phyloP scores from a whole-genome alignment of 2,888 invertebrate genomes.

The Eilema caniola region DNA sequence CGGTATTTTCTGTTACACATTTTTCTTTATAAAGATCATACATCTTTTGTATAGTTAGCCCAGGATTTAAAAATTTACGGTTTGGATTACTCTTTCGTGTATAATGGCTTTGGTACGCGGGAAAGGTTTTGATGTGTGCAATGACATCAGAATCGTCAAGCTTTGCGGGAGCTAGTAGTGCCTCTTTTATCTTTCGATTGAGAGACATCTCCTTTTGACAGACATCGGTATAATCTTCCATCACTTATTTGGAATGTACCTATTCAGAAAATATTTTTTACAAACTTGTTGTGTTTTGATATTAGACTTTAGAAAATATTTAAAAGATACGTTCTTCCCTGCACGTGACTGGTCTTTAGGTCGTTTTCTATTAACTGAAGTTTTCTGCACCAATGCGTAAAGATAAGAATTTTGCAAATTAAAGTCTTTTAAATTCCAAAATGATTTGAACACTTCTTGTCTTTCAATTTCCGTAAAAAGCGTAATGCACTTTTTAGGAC shows the following conservation, averaged over 20 bases:
- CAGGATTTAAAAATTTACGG: slow-evolving; percentile 45
- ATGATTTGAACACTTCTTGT: too few species aligned
- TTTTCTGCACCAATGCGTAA: too few species aligned
- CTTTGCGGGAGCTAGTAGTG: slow-evolving; percentile 43
- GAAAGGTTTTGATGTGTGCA: slow-evolving; percentile 46
- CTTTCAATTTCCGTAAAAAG: too few species aligned
- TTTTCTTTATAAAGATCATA: slow-evolving; percentile 45
- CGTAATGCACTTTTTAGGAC: too few species aligned
- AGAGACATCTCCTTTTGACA: slow-evolving; percentile 36
- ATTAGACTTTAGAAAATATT: too few species aligned
- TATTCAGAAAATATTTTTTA: slow-evolving; percentile 19
- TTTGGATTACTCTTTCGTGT: slow-evolving; percentile 45
- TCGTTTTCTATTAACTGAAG: too few species aligned
- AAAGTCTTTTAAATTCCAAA: too few species aligned
- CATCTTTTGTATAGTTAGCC: slow-evolving; percentile 35
- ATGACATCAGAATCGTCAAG: slow-evolving; percentile 31
- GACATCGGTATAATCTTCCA: slow-evolving; percentile 40
- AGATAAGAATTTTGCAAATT: too few species aligned
- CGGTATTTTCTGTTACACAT: slow-evolving; percentile 26
- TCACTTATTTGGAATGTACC: slow-evolving; percentile 27
- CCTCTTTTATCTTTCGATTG: slow-evolving; percentile 41
- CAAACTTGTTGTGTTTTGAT: too few species aligned
- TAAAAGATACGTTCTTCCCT: too few species aligned
- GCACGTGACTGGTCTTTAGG: too few species aligned
- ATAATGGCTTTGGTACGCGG: slow-evolving; percentile 50